A percentile compares a stretch with the other conserved stretches of the same genome.
Conservation (phyloP, 2,888 invertebrate genomes). For the Temnothorax rugatulus region DNA sequence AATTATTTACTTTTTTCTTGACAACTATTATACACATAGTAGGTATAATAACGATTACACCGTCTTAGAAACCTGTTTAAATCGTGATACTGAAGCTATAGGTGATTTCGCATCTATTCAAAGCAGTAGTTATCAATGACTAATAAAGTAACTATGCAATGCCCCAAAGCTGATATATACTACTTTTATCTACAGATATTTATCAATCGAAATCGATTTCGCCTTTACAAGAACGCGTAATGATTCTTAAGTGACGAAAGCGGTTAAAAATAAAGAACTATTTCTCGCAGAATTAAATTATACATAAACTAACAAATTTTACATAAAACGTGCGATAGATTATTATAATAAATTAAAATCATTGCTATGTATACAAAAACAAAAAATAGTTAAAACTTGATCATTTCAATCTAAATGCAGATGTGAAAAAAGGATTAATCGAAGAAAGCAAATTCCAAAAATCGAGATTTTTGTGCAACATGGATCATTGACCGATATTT, state of each 20-base stretch:
- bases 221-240: background rate
- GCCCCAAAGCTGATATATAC: background rate
- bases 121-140: slow-evolving; percentile 40
- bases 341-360: background rate
- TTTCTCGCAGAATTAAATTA: background rate
- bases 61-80: slow-evolving; percentile 49
- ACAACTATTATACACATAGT: background rate
- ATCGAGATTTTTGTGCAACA: background rate
- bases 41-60: background rate
- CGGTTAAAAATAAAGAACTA: background rate
- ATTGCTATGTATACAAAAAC: background rate
- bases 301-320: background rate
- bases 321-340: background rate
- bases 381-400: background rate
- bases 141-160: slow-evolving; percentile 22
- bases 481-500: slow-evolving; percentile 67
- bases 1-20: slow-evolving; percentile 18
- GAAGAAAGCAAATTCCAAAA: background rate
- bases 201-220: background rate
- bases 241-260: background rate
- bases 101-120: slow-evolving; percentile 14
- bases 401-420: background rate
- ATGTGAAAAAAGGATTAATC: background rate
- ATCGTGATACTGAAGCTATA: slow-evolving; percentile 20
- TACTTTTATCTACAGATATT: background rate